phyloP scores from a whole-genome alignment of 2,797 vertebrate genomes.

The Lutjanus argentimaculatus region DNA sequence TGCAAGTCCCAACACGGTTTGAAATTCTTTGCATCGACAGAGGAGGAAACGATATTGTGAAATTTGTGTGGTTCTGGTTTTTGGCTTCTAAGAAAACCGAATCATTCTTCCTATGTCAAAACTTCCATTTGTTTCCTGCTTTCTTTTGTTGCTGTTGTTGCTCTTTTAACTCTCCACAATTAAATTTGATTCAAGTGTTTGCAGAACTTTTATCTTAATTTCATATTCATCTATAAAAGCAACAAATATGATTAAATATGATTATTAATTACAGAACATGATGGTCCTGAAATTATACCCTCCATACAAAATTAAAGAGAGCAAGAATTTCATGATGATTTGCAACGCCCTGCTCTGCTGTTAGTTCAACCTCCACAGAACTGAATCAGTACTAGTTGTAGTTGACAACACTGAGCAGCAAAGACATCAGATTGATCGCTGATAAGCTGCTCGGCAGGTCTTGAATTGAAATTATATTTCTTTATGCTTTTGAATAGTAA shows the following conservation, averaged over 20 bases:
- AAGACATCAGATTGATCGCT: background rate
- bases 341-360: background rate
- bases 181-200: background rate
- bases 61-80: background rate
- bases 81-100: background rate
- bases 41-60: background rate
- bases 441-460: background rate
- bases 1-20: background rate
- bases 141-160: background rate
- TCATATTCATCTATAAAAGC: background rate
- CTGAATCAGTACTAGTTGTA: background rate
- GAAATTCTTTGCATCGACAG: background rate
- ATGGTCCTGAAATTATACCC: background rate
- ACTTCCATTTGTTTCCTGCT: background rate
- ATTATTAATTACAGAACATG: background rate
- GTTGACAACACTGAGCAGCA: background rate
- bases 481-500: background rate
- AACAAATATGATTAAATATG: background rate
- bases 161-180: background rate
- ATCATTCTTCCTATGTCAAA: background rate
- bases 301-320: background rate
- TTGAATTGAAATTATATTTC: background rate
- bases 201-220: background rate
- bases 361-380: background rate
- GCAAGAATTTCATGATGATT: background rate